Evolutionary conservation across 2,113 vertebrate species (phyloP).

Genomic region (Xiphophorus hellerii): DNA sequence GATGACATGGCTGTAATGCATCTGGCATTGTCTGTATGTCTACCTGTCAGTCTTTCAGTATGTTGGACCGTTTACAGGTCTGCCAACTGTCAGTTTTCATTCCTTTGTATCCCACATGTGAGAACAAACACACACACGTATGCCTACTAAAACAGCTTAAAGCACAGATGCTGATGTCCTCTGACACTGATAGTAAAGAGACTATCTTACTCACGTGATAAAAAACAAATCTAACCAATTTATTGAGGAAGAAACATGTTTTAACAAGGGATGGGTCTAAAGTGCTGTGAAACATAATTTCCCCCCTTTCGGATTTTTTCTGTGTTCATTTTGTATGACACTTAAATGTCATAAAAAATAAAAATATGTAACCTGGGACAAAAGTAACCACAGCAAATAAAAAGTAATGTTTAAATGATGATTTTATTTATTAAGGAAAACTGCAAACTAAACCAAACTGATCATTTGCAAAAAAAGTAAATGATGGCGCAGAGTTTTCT

Average conservation of each 20-base stretch:
- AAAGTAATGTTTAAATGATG: no score
- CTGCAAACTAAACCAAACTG: no score
- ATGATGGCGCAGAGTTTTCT: no score
- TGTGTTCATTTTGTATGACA: not conserved
- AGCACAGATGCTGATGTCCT: conserved; percentile 31
- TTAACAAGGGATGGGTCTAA: no score
- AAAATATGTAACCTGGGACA: not conserved
- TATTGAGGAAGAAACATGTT: not conserved
- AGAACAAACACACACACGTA: conserved; percentile 20
- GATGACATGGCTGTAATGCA: conserved; percentile 58
- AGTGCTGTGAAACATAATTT: no score
- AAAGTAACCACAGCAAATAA: no score
- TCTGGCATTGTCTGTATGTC: conserved; percentile 47
- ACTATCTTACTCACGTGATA: not conserved
- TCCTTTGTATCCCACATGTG: conserved; percentile 12
- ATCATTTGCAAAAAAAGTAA: no score
- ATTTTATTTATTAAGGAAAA: no score
- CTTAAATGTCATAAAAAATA: not conserved
- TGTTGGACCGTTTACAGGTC: conserved; percentile 51
- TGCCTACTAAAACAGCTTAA: conserved; percentile 12
- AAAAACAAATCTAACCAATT: not conserved
- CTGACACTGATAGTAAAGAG: conserved; percentile 21
- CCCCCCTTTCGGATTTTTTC: not conserved
- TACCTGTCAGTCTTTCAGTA: conserved; percentile 43
- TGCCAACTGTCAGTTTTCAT: conserved; percentile 68